These are phyloP conservation scores for Zelostemma sp. DNA, from an alignment of 1,140 invertebrate genomes.

Conservation along the genomic window DNA sequence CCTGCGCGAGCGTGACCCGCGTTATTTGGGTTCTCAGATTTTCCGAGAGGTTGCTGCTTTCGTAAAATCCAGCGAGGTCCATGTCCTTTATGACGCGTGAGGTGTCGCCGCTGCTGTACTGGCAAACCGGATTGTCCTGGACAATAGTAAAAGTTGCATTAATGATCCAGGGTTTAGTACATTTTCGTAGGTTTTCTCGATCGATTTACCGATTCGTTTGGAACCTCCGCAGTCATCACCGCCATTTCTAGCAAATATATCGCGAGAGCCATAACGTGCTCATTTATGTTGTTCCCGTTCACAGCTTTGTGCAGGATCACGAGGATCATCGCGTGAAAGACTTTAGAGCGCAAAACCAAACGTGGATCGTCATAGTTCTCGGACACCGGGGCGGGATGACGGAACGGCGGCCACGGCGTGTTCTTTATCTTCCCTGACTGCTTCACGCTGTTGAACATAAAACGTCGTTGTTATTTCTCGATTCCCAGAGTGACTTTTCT, in stretches of 20 bases:
- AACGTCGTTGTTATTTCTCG: too few relatives aligned
- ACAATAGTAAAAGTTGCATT: constrained; percentile 33
- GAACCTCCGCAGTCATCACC: constrained; percentile 76
- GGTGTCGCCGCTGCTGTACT: constrained; percentile 53
- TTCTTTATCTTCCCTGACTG: constrained; percentile 77
- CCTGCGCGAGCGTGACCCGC: constrained; percentile 74
- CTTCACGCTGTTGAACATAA: constrained; percentile 70
- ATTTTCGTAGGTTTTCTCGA: too few relatives aligned
- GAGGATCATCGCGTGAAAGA: constrained; percentile 89
- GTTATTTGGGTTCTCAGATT: constrained; percentile 83
- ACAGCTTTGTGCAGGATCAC: constrained; percentile 88
- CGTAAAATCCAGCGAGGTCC: constrained; percentile 81
- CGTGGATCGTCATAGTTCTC: constrained; percentile 80
- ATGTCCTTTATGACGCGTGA: constrained; percentile 72
- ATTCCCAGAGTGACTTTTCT: too few relatives aligned
- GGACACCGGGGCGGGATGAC: constrained; percentile 77
- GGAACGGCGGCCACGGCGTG: constrained; percentile 87
- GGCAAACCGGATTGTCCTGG: constrained; percentile 65
- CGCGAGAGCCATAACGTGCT: constrained; percentile 87
- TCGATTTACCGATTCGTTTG: constrained; percentile 60
- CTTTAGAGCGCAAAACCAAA: constrained; percentile 78
- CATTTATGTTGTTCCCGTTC: constrained; percentile 80
- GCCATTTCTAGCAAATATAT: constrained; percentile 91
- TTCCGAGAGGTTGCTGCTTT: constrained; percentile 81
- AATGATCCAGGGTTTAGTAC: too few relatives aligned